Conservation (phyloP, 2,797 vertebrate genomes). For the Pseudochromis fuscus region DNA sequence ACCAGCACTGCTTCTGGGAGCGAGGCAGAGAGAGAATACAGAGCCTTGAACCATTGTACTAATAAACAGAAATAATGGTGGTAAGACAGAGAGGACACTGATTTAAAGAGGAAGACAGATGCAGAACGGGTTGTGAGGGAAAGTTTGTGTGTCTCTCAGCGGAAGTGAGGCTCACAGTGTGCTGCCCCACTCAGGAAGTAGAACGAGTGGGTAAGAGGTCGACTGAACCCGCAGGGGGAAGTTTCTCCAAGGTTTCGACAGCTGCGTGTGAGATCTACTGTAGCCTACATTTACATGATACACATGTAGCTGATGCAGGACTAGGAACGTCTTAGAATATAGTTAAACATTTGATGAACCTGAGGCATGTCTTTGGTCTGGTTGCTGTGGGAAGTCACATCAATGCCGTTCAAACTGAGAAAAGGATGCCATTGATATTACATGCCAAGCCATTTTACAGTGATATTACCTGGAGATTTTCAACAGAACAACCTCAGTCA, state of each 20-base stretch:
- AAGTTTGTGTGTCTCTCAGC: constrained; percentile 52
- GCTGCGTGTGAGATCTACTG: constrained; percentile 51
- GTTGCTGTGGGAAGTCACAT: too few relatives aligned
- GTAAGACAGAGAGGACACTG: constrained; percentile 9
- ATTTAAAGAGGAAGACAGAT: constrained; percentile 39
- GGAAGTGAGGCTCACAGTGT: constrained; percentile 59
- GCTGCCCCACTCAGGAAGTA: constrained; percentile 70
- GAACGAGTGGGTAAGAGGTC: constrained; percentile 66
- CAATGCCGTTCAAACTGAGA: too few relatives aligned
- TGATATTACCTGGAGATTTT: too few relatives aligned
- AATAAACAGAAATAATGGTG: constrained; percentile 4
- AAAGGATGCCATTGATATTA: background rate
- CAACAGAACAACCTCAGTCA: too few relatives aligned
- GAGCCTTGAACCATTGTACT: constrained; percentile 8
- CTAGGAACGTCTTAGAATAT: background rate
- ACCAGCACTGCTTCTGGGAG: background rate
- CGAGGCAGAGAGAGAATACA: background rate
- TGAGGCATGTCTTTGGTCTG: too few relatives aligned
- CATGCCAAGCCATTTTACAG: too few relatives aligned
- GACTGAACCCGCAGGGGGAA: constrained; percentile 53
- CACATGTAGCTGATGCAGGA: constrained; percentile 6
- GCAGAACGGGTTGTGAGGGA: constrained; percentile 42
- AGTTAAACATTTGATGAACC: too few relatives aligned
- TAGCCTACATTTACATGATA: constrained; percentile 25
- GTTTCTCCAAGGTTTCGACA: constrained; percentile 61